phyloP scores from a whole-genome alignment of 2,888 invertebrate species.

The Hirtodrosophila trivittata region DNA sequence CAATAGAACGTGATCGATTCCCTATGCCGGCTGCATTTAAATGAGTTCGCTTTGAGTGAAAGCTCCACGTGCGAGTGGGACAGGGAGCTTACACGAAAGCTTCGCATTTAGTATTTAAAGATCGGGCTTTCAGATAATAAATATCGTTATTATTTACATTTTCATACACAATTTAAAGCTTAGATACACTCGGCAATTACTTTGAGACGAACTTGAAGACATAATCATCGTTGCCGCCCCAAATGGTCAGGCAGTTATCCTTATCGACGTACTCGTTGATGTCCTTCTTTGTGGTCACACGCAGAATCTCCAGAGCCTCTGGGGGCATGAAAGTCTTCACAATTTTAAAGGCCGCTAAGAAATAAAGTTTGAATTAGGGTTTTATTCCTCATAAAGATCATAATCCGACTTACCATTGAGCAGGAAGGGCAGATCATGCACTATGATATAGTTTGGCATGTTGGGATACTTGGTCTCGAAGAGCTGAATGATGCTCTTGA shows the following conservation, averaged over 20 bases:
- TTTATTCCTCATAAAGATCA: no score
- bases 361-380: no score
- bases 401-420: slow-evolving; percentile 89
- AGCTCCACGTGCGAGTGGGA: background rate
- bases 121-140: slow-evolving; percentile 32
- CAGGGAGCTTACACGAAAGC: slow-evolving; percentile 15
- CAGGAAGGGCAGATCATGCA: slow-evolving; percentile 97
- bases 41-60: slow-evolving; percentile 38
- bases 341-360: slow-evolving; percentile 93
- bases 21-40: slow-evolving; percentile 53
- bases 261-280: slow-evolving; percentile 90
- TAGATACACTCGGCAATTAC: background rate
- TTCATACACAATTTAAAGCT: background rate
- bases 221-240: slow-evolving; percentile 93
- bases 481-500: slow-evolving; percentile 92
- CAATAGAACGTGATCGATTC: slow-evolving; percentile 66
- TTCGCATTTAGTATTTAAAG: slow-evolving; percentile 2
- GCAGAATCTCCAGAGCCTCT: slow-evolving; percentile 94
- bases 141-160: slow-evolving; percentile 58
- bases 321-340: slow-evolving; percentile 94
- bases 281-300: slow-evolving; percentile 90
- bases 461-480: slow-evolving; percentile 95
- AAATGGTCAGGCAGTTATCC: slow-evolving; percentile 89
- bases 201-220: slow-evolving; percentile 86
- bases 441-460: slow-evolving; percentile 93